phyloP scores from a whole-genome alignment of 2,113 vertebrate genomes.

The Antidorcas marsupialis region DNA sequence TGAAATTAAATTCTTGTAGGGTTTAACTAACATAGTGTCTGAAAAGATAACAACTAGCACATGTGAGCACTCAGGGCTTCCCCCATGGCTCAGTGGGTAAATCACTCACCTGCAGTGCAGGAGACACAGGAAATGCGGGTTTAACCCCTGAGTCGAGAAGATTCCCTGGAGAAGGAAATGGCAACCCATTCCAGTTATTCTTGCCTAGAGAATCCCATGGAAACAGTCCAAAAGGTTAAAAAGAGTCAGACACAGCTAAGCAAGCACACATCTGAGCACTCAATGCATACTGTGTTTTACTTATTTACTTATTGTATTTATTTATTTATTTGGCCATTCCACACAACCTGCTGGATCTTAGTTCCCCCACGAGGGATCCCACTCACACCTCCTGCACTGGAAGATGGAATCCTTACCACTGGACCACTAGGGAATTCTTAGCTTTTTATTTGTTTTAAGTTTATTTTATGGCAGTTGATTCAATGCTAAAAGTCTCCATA shows the following conservation, averaged over 20 bases:
- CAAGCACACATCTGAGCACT: not conserved
- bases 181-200: not conserved
- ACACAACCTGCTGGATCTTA: not conserved
- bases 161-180: not conserved
- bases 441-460: not conserved
- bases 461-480: not conserved
- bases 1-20: not conserved
- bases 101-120: not conserved
- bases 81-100: not conserved
- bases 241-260: not conserved
- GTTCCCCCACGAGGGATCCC: not conserved
- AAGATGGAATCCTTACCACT: not conserved
- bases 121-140: not conserved
- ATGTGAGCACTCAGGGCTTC: accelerated
- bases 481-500: not conserved
- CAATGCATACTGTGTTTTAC: not conserved
- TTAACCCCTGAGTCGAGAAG: not conserved
- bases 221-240: not conserved
- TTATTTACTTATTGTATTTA: not conserved
- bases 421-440: not conserved
- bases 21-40: not conserved
- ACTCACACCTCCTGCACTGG: not conserved
- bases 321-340: not conserved
- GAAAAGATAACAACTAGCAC: not conserved
- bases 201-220: not conserved